These are phyloP conservation scores for Sebastes alutus DNA, from an alignment of 2,797 vertebrate species.

Conservation along the genomic window DNA sequence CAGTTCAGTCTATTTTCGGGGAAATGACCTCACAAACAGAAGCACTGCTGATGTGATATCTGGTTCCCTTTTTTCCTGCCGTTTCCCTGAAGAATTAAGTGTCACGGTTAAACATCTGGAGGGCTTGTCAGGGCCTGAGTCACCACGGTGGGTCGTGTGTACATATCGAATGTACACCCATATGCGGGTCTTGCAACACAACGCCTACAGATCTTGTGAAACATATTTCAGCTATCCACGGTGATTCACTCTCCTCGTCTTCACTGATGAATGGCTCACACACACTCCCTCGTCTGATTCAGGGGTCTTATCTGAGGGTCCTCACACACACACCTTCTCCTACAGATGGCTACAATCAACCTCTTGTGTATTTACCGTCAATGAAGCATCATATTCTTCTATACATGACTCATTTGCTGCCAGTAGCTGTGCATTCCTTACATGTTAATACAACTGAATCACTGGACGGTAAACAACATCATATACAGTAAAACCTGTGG, in stretches of 20 bases:
- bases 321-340: conserved; percentile 10
- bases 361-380: conserved; percentile 51
- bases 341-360: conserved; percentile 43
- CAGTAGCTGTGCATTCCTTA: conserved; percentile 31
- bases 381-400: conserved; percentile 10
- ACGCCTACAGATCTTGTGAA: conserved; percentile 62
- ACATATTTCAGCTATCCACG: not conserved
- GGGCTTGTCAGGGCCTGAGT: conserved; percentile 59
- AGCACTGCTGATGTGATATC: conserved; percentile 40
- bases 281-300: conserved; percentile 46
- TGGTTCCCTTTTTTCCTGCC: conserved; percentile 38
- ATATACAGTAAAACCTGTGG: conserved; percentile 8
- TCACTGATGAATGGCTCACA: conserved; percentile 49
- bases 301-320: conserved; percentile 32
- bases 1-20: conserved; percentile 60
- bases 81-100: conserved; percentile 4
- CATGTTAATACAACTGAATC: conserved; percentile 38
- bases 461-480: conserved; percentile 20
- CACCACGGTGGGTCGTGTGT: conserved; percentile 28
- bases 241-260: conserved; percentile 50
- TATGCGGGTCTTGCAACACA: conserved; percentile 39
- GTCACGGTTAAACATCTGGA: conserved; percentile 53
- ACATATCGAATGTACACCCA: conserved; percentile 3
- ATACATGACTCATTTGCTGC: conserved; percentile 32
- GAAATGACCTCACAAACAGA: conserved; percentile 69